phyloP scores from a whole-genome alignment of 2,888 invertebrate genomes.

The Allolobophora icterica region DNA sequence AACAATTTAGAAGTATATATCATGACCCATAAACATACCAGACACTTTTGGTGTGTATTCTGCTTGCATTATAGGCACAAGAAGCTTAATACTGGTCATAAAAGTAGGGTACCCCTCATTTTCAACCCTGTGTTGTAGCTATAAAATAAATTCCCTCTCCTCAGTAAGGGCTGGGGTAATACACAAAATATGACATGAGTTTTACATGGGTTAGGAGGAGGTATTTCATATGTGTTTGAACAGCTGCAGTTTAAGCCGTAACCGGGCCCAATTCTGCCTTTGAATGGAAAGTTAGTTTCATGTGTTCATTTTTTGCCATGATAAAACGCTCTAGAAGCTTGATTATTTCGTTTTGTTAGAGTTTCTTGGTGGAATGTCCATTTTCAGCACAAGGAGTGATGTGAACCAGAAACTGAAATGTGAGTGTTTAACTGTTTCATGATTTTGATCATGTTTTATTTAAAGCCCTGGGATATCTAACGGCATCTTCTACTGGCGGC shows the following conservation, averaged over 20 bases:
- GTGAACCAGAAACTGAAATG: conserved; percentile 31
- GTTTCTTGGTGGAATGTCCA: conserved; percentile 34
- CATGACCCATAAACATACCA: too few relatives aligned
- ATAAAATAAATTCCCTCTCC: too few relatives aligned
- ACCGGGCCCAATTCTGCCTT: neutral
- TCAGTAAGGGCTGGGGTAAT: neutral
- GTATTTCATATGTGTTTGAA: neutral
- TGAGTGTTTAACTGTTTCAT: neutral
- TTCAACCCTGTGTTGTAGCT: too few relatives aligned
- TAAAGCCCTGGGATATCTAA: too few relatives aligned
- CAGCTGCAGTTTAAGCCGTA: neutral
- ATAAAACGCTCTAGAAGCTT: neutral
- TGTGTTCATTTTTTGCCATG: neutral
- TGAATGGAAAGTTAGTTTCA: neutral
- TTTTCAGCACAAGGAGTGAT: conserved; percentile 33
- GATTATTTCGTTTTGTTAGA: neutral
- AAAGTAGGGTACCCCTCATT: too few relatives aligned
- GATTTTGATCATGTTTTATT: neutral
- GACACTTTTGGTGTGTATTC: too few relatives aligned
- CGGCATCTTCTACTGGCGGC: too few relatives aligned
- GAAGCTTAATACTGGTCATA: too few relatives aligned
- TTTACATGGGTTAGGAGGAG: neutral
- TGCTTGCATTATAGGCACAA: too few relatives aligned
- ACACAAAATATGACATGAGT: neutral
- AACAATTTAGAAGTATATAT: too few relatives aligned